A percentile compares a stretch with the other conserved stretches of the same genome.
Evolutionary conservation across 2,113 vertebrate species (phyloP).

Genomic region (Hippocampus comes): DNA sequence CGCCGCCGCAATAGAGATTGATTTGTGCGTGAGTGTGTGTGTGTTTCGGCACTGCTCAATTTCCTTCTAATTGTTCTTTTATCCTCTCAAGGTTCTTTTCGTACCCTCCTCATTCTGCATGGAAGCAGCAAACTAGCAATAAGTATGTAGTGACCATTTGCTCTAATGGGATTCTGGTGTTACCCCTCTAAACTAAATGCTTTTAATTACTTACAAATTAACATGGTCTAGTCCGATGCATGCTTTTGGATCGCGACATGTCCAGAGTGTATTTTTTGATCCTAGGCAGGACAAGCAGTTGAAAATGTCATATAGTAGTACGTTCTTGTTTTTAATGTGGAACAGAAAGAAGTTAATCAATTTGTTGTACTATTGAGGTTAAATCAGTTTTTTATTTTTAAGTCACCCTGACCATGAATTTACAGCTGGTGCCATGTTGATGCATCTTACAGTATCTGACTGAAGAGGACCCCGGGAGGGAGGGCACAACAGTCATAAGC

Average conservation of each 20-base stretch:
- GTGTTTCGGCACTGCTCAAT: slow-evolving; percentile 34
- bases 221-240: neutral
- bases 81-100: slow-evolving; percentile 55
- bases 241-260: slow-evolving; percentile 18
- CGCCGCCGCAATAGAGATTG: slow-evolving; percentile 64
- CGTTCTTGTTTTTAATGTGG: no score
- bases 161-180: slow-evolving; percentile 9
- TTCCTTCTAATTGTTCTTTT: slow-evolving; percentile 61
- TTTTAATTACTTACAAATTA: neutral
- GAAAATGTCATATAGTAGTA: neutral
- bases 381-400: slow-evolving; percentile 31
- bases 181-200: neutral
- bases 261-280: neutral
- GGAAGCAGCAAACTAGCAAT: slow-evolving; percentile 8
- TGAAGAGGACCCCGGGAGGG: slow-evolving; percentile 47
- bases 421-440: slow-evolving; percentile 17
- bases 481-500: slow-evolving; percentile 48
- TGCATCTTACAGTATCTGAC: slow-evolving; percentile 26
- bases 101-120: slow-evolving; percentile 20
- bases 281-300: neutral
- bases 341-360: neutral
- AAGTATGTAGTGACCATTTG: slow-evolving; percentile 20
- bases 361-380: neutral
- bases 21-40: slow-evolving; percentile 45
- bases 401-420: slow-evolving; percentile 28